Conservation (phyloP, 2,797 vertebrate species). For the Esox masquinongy region DNA sequence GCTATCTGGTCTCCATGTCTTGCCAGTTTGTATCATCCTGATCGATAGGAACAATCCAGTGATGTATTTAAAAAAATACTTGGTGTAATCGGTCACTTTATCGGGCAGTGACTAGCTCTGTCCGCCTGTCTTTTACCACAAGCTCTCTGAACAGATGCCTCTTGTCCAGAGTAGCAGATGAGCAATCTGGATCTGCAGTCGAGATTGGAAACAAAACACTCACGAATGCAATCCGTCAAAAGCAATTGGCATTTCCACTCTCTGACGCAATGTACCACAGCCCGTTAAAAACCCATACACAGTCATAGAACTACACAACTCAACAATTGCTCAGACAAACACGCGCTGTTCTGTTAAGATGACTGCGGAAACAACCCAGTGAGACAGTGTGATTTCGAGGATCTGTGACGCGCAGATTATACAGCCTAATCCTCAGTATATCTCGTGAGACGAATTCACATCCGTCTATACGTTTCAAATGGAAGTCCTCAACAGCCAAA, state of each 20-base stretch:
- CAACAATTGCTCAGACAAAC: constrained; percentile 50
- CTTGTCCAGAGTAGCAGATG: too few relatives aligned
- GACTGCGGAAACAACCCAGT: constrained; percentile 59
- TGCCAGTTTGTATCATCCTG: not conserved
- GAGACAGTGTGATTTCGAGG: constrained; percentile 75
- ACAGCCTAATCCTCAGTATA: constrained; percentile 64
- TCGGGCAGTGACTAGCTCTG: not conserved
- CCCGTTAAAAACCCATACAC: not conserved
- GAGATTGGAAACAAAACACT: not conserved
- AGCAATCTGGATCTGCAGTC: not conserved
- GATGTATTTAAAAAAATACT: not conserved
- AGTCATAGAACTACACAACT: not conserved
- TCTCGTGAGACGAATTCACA: constrained; percentile 66
- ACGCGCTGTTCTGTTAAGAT: constrained; percentile 58
- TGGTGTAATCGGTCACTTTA: not conserved
- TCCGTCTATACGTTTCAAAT: constrained; percentile 60
- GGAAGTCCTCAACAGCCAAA: constrained; percentile 55
- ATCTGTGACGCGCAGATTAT: constrained; percentile 73
- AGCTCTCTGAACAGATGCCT: too few relatives aligned
- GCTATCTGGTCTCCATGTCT: not conserved
- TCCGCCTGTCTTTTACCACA: too few relatives aligned
- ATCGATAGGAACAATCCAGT: not conserved
- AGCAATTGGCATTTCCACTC: not conserved
- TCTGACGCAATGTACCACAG: not conserved
- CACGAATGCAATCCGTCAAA: not conserved